Conservation (phyloP, 2,797 vertebrate genomes). For the Ibycter americanus region DNA sequence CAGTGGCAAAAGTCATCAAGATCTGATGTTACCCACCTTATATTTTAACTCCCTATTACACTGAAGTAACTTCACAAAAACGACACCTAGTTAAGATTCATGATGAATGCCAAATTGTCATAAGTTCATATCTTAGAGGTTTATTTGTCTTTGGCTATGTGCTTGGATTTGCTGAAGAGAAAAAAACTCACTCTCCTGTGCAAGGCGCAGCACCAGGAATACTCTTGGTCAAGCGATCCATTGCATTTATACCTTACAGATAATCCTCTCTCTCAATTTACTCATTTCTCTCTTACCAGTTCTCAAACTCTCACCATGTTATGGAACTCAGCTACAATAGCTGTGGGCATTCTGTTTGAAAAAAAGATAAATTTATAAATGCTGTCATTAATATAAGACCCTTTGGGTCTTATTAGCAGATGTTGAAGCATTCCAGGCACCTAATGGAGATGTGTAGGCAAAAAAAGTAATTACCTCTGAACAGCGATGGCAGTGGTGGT, state of each 20-base stretch:
- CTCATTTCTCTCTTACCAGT: background rate
- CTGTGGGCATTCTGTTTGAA: background rate
- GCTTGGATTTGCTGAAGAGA: background rate
- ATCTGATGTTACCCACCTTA: conserved; percentile 8
- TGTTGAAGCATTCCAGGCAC: background rate
- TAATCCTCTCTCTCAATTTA: background rate
- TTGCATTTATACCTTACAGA: background rate
- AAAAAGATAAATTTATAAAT: background rate
- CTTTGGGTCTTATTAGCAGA: background rate
- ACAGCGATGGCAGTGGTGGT: background rate
- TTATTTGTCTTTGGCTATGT: background rate
- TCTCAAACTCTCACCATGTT: background rate
- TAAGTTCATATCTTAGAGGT: background rate
- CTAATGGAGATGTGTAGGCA: background rate
- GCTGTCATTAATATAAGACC: background rate
- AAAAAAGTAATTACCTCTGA: background rate
- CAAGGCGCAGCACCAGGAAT: background rate
- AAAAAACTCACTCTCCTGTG: background rate
- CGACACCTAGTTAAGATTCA: background rate
- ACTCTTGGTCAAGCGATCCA: background rate
- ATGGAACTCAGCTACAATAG: background rate
- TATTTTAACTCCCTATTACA: conserved; percentile 32
- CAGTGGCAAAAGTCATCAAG: conserved; percentile 11
- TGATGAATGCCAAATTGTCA: background rate
- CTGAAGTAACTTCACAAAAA: conserved; percentile 38